Base-by-base conservation (phyloP, 2,113 vertebrate genomes). In the Salvelinus namaycush region DNA sequence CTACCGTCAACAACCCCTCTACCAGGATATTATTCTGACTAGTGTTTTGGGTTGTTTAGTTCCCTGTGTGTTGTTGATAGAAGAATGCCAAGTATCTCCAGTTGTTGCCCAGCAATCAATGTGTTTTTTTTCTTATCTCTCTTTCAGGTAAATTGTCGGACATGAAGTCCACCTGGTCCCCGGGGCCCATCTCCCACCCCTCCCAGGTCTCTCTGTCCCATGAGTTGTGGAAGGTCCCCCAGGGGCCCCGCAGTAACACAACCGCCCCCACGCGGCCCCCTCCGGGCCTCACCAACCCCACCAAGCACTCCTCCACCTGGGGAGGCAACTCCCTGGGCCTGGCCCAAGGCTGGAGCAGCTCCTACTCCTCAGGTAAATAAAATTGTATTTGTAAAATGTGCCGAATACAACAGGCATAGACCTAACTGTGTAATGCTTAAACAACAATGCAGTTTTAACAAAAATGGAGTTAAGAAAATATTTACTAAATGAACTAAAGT, bases 91-190 rank as follows among this genome's bases (percentile, higher is more conserved):
- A 2, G 27, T 39, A 31, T 39, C 67, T n/a, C 31, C 31, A 20
- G 2, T 14, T 27, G 24, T 29, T 16, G 27, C 66, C 24, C 20
- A 54, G 14, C 39, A 1, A 13, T 65, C 1, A n/a, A 13, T 31
- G 1, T 75, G 3, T 14, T 29, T 80, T 8, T 22, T 7, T 65
- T 44, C 2, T n/a, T 73, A 51, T 49, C 78, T 71, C 76, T 59
- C 66, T 20, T 77, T 6, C 88, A 99, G 97, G 96, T 90, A 99
- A 99, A 94, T 89, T 98, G 87, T 96, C 97, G 70, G 97, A 99
- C 91, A 97, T 98, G 88, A 99, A 99, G 89, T 97, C 97, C 27
- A 97, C 96, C 1, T 99, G 97, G 97, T 97, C 97, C 79, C 94
- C 96, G 12, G 95, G 96, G 81, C 95, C 97, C 4, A 95, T 96